Conservation (phyloP, 2,888 invertebrate species). For the Pyrochroa serraticornis region DNA sequence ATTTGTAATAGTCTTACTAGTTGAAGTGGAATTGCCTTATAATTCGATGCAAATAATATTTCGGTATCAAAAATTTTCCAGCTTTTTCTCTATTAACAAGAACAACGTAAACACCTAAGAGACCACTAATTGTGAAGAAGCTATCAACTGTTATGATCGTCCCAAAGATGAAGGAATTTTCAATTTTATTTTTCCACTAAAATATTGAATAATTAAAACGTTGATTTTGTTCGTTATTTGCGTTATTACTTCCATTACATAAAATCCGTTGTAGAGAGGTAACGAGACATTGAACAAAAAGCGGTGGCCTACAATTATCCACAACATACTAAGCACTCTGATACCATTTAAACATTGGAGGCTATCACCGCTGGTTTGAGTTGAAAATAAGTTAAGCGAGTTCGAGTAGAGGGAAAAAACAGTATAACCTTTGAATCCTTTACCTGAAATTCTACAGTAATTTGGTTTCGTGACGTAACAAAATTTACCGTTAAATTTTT, state of each 20-base stretch:
- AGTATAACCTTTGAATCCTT: not conserved
- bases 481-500: not conserved
- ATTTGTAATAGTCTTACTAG: too few species aligned
- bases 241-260: constrained; percentile 17
- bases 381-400: constrained; percentile 6
- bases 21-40: constrained; percentile 46
- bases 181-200: constrained; percentile 12
- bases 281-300: constrained; percentile 29
- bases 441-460: not conserved
- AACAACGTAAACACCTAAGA: constrained; percentile 61
- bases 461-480: not conserved
- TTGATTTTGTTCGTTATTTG: constrained; percentile 12
- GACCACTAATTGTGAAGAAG: constrained; percentile 68
- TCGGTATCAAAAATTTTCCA: constrained; percentile 47
- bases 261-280: constrained; percentile 31
- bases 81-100: constrained; percentile 48
- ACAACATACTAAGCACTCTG: constrained; percentile 22
- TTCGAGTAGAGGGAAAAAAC: constrained; percentile 19
- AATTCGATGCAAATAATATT: constrained; percentile 57
- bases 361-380: not conserved
- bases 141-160: constrained; percentile 65
- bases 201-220: not conserved
- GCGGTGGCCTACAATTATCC: constrained; percentile 16
- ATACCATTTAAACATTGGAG: constrained; percentile 22
- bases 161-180: not conserved